Evolutionary conservation across 2,888 invertebrate genomes (phyloP).

Genomic region (Drosophila anomalata): DNA sequence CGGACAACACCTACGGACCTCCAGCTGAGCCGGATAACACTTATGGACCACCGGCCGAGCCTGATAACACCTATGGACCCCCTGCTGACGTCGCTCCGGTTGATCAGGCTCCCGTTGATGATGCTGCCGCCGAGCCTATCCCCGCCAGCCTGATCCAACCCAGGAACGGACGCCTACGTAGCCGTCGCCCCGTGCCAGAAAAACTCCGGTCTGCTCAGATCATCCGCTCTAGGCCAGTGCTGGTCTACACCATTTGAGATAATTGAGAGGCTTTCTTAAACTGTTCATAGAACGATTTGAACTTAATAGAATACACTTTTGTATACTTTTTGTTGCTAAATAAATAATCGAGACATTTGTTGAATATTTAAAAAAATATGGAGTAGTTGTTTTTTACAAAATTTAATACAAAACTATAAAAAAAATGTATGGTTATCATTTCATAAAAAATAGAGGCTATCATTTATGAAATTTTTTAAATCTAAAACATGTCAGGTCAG

Average conservation of each 20-base stretch:
- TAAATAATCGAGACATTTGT: conserved; percentile 29
- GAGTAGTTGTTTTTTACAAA: neutral
- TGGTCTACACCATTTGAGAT: conserved; percentile 70
- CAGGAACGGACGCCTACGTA: conserved; percentile 59
- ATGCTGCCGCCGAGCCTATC: conserved; percentile 36
- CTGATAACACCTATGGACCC: conserved; percentile 42
- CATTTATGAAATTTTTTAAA: no score
- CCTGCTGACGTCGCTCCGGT: conserved; percentile 30
- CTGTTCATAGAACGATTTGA: neutral
- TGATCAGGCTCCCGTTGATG: conserved; percentile 47
- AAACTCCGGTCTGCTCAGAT: conserved; percentile 66
- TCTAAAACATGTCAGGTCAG: no score
- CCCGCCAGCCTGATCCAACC: conserved; percentile 69
- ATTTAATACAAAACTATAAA: neutral
- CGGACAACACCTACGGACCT: conserved; percentile 68
- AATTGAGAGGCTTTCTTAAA: neutral
- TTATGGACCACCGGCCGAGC: conserved; percentile 65
- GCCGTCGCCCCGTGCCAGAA: conserved; percentile 56
- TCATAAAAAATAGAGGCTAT: no score
- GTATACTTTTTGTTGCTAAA: conserved; percentile 27
- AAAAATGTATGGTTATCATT: neutral
- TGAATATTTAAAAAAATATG: conserved; percentile 10
- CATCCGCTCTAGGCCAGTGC: conserved; percentile 68
- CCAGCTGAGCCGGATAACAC: conserved; percentile 62
- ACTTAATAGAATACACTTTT: neutral